Conservation (phyloP, 92 coral and sea anemone genomes). For the Palythoa heliodiscus region DNA sequence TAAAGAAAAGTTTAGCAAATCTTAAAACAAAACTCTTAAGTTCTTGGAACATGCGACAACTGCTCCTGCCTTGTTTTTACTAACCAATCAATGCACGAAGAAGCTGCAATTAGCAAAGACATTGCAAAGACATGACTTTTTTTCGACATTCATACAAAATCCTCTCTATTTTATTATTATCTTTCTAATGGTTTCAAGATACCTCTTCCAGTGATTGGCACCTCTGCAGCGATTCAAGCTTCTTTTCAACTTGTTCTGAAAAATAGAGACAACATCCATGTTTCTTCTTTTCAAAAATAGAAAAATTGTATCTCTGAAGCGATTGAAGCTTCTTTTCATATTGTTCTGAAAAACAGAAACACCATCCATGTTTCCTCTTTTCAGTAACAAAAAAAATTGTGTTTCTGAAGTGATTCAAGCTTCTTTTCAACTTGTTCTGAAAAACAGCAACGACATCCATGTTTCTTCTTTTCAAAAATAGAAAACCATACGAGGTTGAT, state of each 20-base stretch:
- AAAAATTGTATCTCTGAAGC: constrained; percentile 60
- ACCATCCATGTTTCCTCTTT: not conserved
- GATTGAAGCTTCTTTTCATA: constrained; percentile 95
- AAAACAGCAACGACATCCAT: not conserved
- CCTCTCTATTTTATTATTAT: too few species aligned
- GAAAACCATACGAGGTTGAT: too few species aligned
- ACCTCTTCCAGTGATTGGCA: constrained; percentile 99
- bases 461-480: not conserved
- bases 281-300: not conserved
- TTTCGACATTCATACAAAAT: too few species aligned
- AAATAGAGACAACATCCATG: not conserved
- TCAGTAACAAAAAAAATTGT: not conserved
- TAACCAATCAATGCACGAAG: too few species aligned
- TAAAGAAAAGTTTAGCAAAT: too few species aligned
- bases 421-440: constrained; percentile 92
- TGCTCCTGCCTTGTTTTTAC: too few species aligned
- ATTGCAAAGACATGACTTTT: too few species aligned
- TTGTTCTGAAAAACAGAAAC: constrained; percentile 52
- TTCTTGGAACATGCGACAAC: too few species aligned
- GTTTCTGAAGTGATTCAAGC: constrained; percentile 87
- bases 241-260: constrained; percentile 89
- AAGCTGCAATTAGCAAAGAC: too few species aligned
- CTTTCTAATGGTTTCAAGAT: not conserved
- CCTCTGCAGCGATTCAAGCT: constrained; percentile 93
- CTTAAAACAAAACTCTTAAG: too few species aligned